Evolutionary conservation across 1,140 invertebrate species (phyloP), one percentile per base, ranked within the genome.

Genomic region (Physella acuta): DNA sequence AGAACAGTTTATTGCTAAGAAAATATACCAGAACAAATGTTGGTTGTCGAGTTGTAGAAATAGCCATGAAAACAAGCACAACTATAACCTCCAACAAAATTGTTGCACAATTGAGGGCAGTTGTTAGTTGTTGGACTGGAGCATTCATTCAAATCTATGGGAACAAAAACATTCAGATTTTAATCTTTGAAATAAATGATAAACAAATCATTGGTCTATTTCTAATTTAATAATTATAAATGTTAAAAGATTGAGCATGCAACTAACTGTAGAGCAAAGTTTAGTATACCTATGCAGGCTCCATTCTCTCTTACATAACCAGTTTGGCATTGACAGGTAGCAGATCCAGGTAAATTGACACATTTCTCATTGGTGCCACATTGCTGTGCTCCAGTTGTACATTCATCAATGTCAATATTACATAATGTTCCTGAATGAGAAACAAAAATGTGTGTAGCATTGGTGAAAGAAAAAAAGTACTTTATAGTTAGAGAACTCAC

Each of bases 341-440:
- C 77, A 28, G 67, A 58, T 16, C 77, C 77, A 1, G 66, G 64
- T 2, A 68, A 71, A 63, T 79, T 77, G 16, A 66, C 44, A 66
- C 77, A 79, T 26, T 14, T 39, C 16, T 52, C 44, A 20, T 66
- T 68, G 24, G 11, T 14, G 26, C 39, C 33, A 31, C 44, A 65
- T 16, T 37, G 34, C 16, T 17, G n/a, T 0, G 80, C 93, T 94
- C 20, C 28, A 4, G 11, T 49, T 0, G 17, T 39, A 49, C 71
- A 72, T 34, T 72, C 71, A 52, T 72, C n/a, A n/a, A 63, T 36
- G 52, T 72, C 71, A 33, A 53, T 28, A 17, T 34, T 34, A 55
- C 63, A 66, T 31, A 53, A 20, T 8, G 20, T 52, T 5, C 63
- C 63, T 61, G n/a, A n/a, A n/a, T n/a, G n/a, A n/a, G n/a, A n/a